Conservation (phyloP, 2,113 vertebrate genomes). For the Melozone crissalis region DNA sequence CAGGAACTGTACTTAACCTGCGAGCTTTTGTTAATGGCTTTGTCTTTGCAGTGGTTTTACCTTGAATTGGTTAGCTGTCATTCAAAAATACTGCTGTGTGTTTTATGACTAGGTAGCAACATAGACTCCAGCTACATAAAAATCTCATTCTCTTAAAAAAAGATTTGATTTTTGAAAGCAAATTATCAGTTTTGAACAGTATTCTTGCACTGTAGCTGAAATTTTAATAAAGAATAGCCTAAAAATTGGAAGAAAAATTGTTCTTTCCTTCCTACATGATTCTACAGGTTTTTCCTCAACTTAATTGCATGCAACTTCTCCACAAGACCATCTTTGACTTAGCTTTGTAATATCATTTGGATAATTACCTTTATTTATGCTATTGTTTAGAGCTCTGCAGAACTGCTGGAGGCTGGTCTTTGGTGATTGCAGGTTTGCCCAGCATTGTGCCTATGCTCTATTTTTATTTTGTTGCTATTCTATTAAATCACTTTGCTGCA, state of each 20-base stretch:
- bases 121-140: neutral
- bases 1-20: neutral
- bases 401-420: neutral
- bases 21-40: neutral
- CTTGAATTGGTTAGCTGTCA: neutral
- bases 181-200: neutral
- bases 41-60: neutral
- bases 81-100: neutral
- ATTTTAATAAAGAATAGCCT: neutral
- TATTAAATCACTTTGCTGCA: neutral
- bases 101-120: neutral
- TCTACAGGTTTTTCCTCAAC: neutral
- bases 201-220: neutral
- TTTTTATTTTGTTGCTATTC: neutral
- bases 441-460: neutral
- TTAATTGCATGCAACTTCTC: neutral
- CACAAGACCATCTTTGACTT: neutral
- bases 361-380: slow-evolving; percentile 36
- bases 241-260: neutral
- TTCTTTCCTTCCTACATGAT: neutral
- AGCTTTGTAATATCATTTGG: neutral
- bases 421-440: neutral
- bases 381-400: neutral
- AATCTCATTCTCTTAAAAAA: neutral
- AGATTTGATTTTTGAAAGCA: neutral